Evolutionary conservation across 2,797 vertebrate genomes (phyloP).

Genomic region (Coendou prehensilis): DNA sequence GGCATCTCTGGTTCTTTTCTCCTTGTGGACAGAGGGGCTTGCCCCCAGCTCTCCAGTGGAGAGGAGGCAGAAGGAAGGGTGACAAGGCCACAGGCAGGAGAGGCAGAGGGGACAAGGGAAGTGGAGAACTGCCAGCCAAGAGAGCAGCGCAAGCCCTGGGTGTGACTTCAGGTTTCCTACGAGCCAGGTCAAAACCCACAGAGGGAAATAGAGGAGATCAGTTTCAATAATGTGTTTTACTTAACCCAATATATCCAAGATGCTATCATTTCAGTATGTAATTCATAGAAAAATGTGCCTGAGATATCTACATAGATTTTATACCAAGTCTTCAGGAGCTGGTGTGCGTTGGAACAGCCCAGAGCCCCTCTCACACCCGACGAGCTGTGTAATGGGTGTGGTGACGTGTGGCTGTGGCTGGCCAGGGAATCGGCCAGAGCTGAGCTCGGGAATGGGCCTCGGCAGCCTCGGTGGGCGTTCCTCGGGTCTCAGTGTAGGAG

Average conservation of each 20-base stretch:
- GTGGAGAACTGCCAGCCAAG: too few species aligned
- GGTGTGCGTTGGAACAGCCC: rapidly evolving
- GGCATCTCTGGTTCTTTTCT: background rate
- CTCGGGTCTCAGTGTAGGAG: background rate
- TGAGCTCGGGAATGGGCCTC: rapidly evolving
- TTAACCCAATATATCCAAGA: background rate
- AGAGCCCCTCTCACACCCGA: background rate
- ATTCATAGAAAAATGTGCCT: background rate
- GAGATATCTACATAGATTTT: background rate
- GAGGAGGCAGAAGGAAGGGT: background rate
- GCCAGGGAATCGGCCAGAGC: rapidly evolving
- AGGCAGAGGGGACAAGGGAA: background rate
- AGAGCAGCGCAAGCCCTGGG: rapidly evolving
- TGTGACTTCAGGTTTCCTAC: background rate
- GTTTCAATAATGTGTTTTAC: background rate
- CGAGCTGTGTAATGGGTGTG: rapidly evolving
- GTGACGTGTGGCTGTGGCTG: rapidly evolving
- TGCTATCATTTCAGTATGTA: rapidly evolving
- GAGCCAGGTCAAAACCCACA: background rate
- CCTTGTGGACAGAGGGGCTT: too few species aligned
- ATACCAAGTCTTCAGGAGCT: background rate
- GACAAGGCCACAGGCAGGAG: background rate
- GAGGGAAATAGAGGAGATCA: background rate
- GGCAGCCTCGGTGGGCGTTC: rapidly evolving
- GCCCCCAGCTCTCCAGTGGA: background rate